Percentiles rank a stretch among this genome's conserved stretches.
Conservation (phyloP, 2,113 vertebrate species). For the Opisthocomus hoazin region DNA sequence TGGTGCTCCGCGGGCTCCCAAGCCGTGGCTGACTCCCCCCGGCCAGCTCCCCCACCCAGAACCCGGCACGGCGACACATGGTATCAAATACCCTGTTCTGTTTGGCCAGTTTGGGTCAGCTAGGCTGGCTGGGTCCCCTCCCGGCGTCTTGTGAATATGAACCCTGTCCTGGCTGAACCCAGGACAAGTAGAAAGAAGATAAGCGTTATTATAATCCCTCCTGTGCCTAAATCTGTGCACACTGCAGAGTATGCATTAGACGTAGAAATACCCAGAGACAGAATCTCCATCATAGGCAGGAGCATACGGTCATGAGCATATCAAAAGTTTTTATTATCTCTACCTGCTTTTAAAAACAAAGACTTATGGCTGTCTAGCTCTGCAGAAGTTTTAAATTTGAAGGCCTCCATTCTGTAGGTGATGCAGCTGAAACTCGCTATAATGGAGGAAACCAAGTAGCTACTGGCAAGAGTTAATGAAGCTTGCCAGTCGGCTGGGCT, state of each 20-base stretch:
- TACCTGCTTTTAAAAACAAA: background rate
- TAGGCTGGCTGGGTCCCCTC: too few species aligned
- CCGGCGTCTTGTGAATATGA: too few species aligned
- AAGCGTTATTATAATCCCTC: background rate
- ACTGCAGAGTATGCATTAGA: background rate
- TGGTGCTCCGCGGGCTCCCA: too few species aligned
- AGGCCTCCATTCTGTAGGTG: background rate
- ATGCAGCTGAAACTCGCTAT: background rate
- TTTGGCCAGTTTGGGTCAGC: too few species aligned
- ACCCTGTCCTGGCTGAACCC: too few species aligned
- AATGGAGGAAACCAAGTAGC: background rate
- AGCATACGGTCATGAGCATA: accelerated
- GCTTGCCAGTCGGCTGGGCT: background rate
- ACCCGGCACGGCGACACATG: too few species aligned
- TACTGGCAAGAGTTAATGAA: background rate
- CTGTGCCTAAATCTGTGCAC: background rate
- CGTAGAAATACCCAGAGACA: background rate
- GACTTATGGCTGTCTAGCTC: background rate
- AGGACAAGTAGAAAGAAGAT: background rate
- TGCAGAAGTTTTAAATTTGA: background rate
- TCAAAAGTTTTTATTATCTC: background rate
- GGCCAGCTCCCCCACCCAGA: too few species aligned
- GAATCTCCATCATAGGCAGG: background rate
- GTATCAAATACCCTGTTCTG: too few species aligned
- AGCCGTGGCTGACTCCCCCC: too few species aligned